phyloP scores from a whole-genome alignment of 2,888 invertebrate species.

The Synergus japonicus region DNA sequence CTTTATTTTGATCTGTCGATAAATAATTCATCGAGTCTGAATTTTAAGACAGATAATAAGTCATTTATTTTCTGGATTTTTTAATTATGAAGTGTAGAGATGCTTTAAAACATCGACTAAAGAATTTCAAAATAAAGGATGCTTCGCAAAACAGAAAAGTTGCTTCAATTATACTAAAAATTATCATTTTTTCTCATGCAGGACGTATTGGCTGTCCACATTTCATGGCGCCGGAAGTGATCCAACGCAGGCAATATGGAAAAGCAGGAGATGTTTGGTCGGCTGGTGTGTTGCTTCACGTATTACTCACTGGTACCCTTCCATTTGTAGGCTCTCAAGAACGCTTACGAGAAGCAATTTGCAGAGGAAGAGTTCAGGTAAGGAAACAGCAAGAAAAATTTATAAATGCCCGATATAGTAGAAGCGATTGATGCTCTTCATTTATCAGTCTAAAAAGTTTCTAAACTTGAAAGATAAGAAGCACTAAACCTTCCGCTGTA shows the following conservation, averaged over 20 bases:
- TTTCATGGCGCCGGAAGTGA: constrained; percentile 99
- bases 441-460: too few relatives aligned
- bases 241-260: constrained; percentile 92
- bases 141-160: constrained; percentile 15
- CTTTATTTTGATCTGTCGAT: constrained; percentile 41
- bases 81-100: neutral
- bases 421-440: too few relatives aligned
- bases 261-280: constrained; percentile 99
- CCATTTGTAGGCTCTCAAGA: constrained; percentile 98
- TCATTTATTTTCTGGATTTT: neutral
- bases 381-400: constrained; percentile 52
- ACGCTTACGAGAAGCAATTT: constrained; percentile 94
- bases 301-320: constrained; percentile 94
- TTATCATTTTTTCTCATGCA: constrained; percentile 72
- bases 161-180: constrained; percentile 38
- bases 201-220: constrained; percentile 97
- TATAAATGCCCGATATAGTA: neutral
- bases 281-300: constrained; percentile 95
- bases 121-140: constrained; percentile 41
- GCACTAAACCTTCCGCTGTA: too few relatives aligned
- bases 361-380: constrained; percentile 90
- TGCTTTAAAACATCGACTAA: constrained; percentile 18
- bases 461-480: too few relatives aligned
- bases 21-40: neutral
- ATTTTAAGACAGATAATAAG: neutral